Percentiles rank a stretch among this genome's conserved stretches.
These are phyloP conservation scores for Carabus problematicus DNA, from an alignment of 2,888 invertebrate genomes.

Conservation along the genomic window DNA sequence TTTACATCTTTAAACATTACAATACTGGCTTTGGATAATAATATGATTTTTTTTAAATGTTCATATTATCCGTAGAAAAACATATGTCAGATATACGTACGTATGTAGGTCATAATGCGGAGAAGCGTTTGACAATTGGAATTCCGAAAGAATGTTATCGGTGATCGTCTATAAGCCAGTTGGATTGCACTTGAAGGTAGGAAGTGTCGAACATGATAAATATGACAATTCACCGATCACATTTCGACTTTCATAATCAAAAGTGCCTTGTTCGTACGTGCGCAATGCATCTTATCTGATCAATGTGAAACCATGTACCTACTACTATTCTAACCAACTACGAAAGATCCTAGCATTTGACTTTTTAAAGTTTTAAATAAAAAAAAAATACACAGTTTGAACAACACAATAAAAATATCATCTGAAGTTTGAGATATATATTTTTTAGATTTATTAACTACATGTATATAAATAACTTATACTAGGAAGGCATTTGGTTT, in stretches of 20 bases:
- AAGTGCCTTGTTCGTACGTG: slow-evolving; percentile 16
- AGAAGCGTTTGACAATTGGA: slow-evolving; percentile 9
- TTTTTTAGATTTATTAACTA: background rate
- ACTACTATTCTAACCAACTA: background rate
- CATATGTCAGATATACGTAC: too few species aligned
- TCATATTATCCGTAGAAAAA: background rate
- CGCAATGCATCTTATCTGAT: slow-evolving; percentile 16
- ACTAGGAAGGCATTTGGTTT: too few species aligned
- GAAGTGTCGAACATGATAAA: slow-evolving; percentile 31
- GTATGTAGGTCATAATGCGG: background rate
- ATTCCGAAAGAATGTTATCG: background rate
- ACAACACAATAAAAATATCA: background rate
- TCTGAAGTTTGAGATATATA: background rate
- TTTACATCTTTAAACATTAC: too few species aligned
- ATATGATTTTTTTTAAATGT: too few species aligned
- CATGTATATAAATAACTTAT: too few species aligned
- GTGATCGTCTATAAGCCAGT: slow-evolving; percentile 12
- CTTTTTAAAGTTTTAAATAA: too few species aligned
- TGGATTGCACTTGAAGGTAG: slow-evolving; percentile 14
- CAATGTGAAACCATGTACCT: slow-evolving; percentile 3
- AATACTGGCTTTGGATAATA: too few species aligned
- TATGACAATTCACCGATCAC: slow-evolving; percentile 22
- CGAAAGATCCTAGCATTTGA: background rate
- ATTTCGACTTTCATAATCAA: slow-evolving; percentile 22
- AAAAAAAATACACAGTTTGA: too few species aligned